Base-by-base conservation (phyloP, 2,888 invertebrate species). In the Iphiclides podalirius region DNA sequence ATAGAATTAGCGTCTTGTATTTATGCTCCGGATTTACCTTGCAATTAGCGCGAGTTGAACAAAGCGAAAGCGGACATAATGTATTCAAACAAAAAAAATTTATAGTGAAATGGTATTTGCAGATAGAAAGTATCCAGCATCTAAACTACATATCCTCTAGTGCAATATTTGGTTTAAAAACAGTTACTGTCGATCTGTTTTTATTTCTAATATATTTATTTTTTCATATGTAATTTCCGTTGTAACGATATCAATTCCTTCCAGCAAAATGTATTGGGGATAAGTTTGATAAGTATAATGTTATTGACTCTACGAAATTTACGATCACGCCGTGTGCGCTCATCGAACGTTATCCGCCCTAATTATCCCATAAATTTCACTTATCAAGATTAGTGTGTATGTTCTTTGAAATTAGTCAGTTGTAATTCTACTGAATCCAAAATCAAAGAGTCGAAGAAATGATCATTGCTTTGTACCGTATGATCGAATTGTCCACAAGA, bases 351-450 rank as follows among this genome's bases (percentile, higher is more conserved):
- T 77, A 73, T 70, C 69, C 77, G 69, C 71, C 70, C 79, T 84
- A 84, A 88, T 86, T 85, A 81, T 78, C 75, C 80, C 71, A 86
- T 88, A 86, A 85, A 88, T 89, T 84, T 83, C 79, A 84, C 78
- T 89, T 84, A 84, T 75, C 66, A 70, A 79, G 78, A 83, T 83
- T 79, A 86, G 83, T 84, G 82, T 84, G 81, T 76, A 75, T 78
- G 77, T 79, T 83, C 81, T 83, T 83, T 77, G 80, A 78, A 78
- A 75, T 72, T 74, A 76, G 76, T 80, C 81, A 79, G 76, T 63
- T 63, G 67, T 52, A 43, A 55, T 53, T 49, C 40, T 43, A 39
- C 8, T 38, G n/a, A n/a, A 36, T 38, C n/a, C 12, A 11, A 20
- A 20, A 11, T 31, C 4, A 11, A 31, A 31, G n/a, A 26, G 26